phyloP scores from a whole-genome alignment of 2,888 invertebrate genomes.

The Tineola bisselliella region DNA sequence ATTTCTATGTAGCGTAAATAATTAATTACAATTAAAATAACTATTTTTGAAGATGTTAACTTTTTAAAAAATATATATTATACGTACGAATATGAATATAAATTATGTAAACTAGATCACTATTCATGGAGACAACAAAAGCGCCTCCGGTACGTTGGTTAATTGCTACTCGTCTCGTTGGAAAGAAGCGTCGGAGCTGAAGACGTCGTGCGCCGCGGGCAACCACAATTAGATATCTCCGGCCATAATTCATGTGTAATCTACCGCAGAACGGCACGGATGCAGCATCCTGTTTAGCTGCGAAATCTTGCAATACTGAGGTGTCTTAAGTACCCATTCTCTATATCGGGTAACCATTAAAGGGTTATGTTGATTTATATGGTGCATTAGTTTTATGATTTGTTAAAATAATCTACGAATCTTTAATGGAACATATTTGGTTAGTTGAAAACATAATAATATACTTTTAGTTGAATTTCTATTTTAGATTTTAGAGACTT shows the following conservation, averaged over 20 bases:
- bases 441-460: not conserved
- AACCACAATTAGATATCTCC: slow-evolving; percentile 18
- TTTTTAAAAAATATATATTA: too few species aligned
- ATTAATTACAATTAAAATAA: too few species aligned
- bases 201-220: slow-evolving; percentile 16
- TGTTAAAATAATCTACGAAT: too few species aligned
- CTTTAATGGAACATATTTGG: too few species aligned
- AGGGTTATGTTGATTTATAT: not conserved
- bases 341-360: slow-evolving; percentile 4
- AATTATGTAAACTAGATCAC: not conserved
- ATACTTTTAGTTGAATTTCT: too few species aligned
- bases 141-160: slow-evolving; percentile 17
- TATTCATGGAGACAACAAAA: slow-evolving; percentile 15
- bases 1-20: too few species aligned
- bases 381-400: too few species aligned
- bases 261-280: slow-evolving; percentile 24
- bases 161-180: slow-evolving; percentile 17
- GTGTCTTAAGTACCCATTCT: not conserved
- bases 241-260: slow-evolving; percentile 21
- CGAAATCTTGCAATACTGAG: not conserved
- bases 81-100: too few species aligned
- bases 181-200: slow-evolving; percentile 19
- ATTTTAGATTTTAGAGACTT: too few species aligned
- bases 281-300: slow-evolving; percentile 41
- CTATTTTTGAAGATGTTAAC: too few species aligned